Conservation (phyloP, 2,888 invertebrate genomes). For the Dryobota labecula region DNA sequence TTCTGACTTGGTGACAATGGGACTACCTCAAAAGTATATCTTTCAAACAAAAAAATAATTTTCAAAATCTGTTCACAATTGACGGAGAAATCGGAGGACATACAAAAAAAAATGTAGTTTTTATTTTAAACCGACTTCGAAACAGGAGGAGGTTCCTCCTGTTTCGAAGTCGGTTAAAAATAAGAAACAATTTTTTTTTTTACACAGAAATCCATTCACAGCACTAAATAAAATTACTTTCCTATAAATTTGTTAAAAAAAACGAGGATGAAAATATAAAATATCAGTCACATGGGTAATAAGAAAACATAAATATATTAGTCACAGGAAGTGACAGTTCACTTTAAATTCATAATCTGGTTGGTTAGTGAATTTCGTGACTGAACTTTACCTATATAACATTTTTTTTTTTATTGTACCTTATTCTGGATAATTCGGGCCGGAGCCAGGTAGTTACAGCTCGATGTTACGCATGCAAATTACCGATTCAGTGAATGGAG, state of each 20-base stretch:
- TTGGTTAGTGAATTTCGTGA: conserved; percentile 51
- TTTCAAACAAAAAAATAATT: no score
- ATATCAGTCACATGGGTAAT: background rate
- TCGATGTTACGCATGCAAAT: conserved; percentile 84
- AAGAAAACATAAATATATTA: background rate
- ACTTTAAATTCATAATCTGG: conserved; percentile 31
- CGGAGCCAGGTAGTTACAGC: conserved; percentile 77
- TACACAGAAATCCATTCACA: background rate
- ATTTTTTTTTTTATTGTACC: no score
- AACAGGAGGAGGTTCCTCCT: no score
- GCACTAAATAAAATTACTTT: background rate
- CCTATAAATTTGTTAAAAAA: background rate
- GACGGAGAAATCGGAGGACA: no score
- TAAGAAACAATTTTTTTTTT: no score
- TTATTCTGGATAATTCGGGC: conserved; percentile 79
- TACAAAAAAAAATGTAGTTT: no score
- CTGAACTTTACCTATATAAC: conserved; percentile 63
- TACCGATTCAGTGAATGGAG: conserved; percentile 74
- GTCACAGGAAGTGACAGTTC: background rate
- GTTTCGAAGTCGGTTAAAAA: no score
- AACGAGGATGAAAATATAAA: background rate
- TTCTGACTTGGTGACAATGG: no score
- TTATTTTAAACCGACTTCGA: no score
- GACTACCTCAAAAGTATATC: no score
- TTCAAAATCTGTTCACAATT: no score